Conservation (phyloP, 2,888 invertebrate genomes). For the Pyrgus malvae region DNA sequence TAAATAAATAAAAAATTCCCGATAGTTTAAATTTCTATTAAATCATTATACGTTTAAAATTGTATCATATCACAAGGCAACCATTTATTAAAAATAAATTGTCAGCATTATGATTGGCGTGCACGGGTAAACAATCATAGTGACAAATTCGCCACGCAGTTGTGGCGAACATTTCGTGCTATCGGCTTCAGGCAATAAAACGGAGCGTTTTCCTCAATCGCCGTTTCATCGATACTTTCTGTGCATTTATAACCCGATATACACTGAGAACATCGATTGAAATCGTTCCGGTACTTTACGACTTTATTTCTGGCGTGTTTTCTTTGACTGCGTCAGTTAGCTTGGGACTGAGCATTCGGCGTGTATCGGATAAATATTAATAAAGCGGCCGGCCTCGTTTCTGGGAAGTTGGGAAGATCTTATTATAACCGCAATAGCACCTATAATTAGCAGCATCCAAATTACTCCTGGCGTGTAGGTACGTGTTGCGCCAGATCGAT, state of each 20-base stretch:
- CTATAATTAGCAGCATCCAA: conserved; percentile 80
- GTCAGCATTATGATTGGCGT: too few species aligned
- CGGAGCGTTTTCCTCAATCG: conserved; percentile 60
- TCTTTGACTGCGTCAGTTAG: conserved; percentile 80
- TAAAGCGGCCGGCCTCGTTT: conserved; percentile 80
- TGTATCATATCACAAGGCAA: too few species aligned
- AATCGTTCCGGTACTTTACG: conserved; percentile 78
- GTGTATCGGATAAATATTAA: conserved; percentile 82
- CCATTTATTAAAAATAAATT: too few species aligned
- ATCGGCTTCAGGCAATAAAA: conserved; percentile 45
- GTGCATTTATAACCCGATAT: conserved; percentile 69
- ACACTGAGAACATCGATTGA: conserved; percentile 74
- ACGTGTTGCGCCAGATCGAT: conserved; percentile 68
- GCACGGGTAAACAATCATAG: conserved; percentile 15
- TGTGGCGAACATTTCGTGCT: conserved; percentile 44
- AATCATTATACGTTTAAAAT: too few species aligned
- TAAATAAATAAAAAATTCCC: too few species aligned
- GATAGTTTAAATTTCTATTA: too few species aligned
- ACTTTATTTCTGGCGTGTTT: conserved; percentile 80
- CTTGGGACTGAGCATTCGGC: conserved; percentile 66
- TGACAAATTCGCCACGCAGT: conserved; percentile 40
- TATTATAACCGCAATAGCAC: conserved; percentile 82
- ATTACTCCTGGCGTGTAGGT: conserved; percentile 69
- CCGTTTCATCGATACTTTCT: conserved; percentile 62
- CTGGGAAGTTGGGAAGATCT: conserved; percentile 80